phyloP scores from a whole-genome alignment of 2,888 invertebrate genomes.

The Melanostoma scalare region DNA sequence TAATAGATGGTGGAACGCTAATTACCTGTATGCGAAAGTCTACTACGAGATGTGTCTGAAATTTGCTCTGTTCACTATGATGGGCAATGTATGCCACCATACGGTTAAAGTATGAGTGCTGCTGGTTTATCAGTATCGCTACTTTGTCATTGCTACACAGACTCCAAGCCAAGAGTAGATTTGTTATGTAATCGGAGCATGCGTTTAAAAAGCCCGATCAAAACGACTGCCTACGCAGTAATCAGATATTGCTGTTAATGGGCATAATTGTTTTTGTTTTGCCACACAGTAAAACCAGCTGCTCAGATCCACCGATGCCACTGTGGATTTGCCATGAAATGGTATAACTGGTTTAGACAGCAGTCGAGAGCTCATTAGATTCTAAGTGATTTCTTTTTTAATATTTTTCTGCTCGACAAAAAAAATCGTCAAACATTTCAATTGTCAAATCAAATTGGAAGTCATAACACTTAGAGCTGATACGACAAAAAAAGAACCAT shows the following conservation, averaged over 20 bases:
- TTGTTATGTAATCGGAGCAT: conserved; percentile 13
- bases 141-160: not conserved
- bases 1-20: conserved; percentile 7
- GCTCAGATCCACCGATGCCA: too few species aligned
- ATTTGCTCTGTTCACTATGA: not conserved
- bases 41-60: not conserved
- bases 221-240: conserved; percentile 1
- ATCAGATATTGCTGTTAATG: not conserved
- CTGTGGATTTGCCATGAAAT: too few species aligned
- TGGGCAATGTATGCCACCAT: not conserved
- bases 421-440: too few species aligned
- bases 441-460: too few species aligned
- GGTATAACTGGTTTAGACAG: too few species aligned
- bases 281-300: too few species aligned
- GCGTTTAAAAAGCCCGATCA: not conserved
- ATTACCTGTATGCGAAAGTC: conserved; percentile 5
- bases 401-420: too few species aligned
- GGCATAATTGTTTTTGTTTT: too few species aligned
- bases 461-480: too few species aligned
- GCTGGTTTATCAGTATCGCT: not conserved
- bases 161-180: conserved; percentile 6
- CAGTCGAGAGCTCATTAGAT: too few species aligned
- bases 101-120: not conserved
- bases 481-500: not conserved
- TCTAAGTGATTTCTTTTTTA: too few species aligned